Conservation (phyloP, 2,113 vertebrate species). For the Oryzias javanicus region DNA sequence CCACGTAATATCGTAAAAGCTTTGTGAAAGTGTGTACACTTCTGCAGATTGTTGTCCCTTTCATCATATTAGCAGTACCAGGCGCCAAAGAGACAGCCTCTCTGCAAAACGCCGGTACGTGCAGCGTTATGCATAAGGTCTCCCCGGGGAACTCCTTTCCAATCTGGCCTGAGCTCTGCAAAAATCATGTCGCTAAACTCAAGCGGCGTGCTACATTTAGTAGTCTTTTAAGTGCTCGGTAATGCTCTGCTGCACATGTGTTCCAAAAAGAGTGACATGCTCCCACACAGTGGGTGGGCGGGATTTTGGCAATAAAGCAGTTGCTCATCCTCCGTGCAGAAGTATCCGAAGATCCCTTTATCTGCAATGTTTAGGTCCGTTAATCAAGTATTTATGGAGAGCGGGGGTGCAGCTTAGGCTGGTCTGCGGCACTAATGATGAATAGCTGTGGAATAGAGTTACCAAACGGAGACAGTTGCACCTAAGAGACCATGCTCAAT, state of each 20-base stretch:
- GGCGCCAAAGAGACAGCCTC: slow-evolving; percentile 26
- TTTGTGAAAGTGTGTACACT: too few species aligned
- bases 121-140: slow-evolving; percentile 33
- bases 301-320: slow-evolving; percentile 69
- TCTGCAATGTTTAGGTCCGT: slow-evolving; percentile 69
- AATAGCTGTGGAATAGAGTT: slow-evolving; percentile 65
- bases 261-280: slow-evolving; percentile 71
- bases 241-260: slow-evolving; percentile 69
- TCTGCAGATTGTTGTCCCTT: too few species aligned
- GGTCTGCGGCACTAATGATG: slow-evolving; percentile 63
- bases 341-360: slow-evolving; percentile 62
- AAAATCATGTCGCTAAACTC: slow-evolving; percentile 44
- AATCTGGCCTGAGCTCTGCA: slow-evolving; percentile 40
- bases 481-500: slow-evolving; percentile 54
- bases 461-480: slow-evolving; percentile 46
- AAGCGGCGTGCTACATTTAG: slow-evolving; percentile 59
- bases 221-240: slow-evolving; percentile 51
- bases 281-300: slow-evolving; percentile 72
- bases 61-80: not conserved
- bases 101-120: slow-evolving; percentile 23
- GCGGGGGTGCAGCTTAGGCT: slow-evolving; percentile 63
- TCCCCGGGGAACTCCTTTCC: slow-evolving; percentile 37
- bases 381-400: slow-evolving; percentile 75
- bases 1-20: slow-evolving; percentile 12
- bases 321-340: slow-evolving; percentile 61